Percentiles rank a stretch among this genome's conserved stretches.
These are phyloP conservation scores for Aethina tumida DNA, from an alignment of 1,140 invertebrate genomes.

Conservation along the genomic window DNA sequence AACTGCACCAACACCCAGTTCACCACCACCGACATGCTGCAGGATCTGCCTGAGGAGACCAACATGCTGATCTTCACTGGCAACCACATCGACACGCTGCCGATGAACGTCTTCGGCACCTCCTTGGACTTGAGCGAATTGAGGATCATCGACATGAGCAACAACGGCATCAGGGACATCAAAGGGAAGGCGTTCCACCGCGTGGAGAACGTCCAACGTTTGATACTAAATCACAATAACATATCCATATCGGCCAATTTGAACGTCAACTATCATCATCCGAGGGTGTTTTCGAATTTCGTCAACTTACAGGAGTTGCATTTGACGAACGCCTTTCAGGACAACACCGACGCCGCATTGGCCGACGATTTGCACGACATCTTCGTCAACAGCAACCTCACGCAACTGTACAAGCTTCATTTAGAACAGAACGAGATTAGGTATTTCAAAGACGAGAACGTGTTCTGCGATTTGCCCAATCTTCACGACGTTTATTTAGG, in stretches of 20 bases:
- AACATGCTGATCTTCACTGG: slow-evolving; percentile 66
- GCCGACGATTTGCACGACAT: slow-evolving; percentile 60
- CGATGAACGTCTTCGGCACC: slow-evolving; percentile 63
- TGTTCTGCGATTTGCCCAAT: slow-evolving; percentile 61
- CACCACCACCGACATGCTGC: slow-evolving; percentile 45
- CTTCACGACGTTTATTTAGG: slow-evolving; percentile 60
- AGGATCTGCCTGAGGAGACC: slow-evolving; percentile 53
- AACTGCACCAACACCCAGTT: slow-evolving; percentile 63
- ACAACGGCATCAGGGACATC: slow-evolving; percentile 64
- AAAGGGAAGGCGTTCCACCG: slow-evolving; percentile 69
- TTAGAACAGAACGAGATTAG: slow-evolving; percentile 71
- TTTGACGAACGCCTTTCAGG: slow-evolving; percentile 65
- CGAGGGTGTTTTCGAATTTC: slow-evolving; percentile 70
- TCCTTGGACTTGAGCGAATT: slow-evolving; percentile 45
- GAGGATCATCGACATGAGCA: slow-evolving; percentile 64
- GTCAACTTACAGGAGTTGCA: slow-evolving; percentile 60
- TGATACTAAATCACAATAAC: slow-evolving; percentile 68
- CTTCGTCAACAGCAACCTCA: slow-evolving; percentile 59
- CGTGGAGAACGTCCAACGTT: slow-evolving; percentile 56
- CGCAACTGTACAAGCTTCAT: slow-evolving; percentile 59
- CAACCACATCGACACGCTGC: slow-evolving; percentile 53
- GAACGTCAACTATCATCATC: slow-evolving; percentile 53
- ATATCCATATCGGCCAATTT: slow-evolving; percentile 48
- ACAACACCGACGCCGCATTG: slow-evolving; percentile 49
- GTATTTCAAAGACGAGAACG: slow-evolving; percentile 49